Base-by-base conservation (phyloP, 1,140 invertebrate species). In the Neoseiulus cucumeris region DNA sequence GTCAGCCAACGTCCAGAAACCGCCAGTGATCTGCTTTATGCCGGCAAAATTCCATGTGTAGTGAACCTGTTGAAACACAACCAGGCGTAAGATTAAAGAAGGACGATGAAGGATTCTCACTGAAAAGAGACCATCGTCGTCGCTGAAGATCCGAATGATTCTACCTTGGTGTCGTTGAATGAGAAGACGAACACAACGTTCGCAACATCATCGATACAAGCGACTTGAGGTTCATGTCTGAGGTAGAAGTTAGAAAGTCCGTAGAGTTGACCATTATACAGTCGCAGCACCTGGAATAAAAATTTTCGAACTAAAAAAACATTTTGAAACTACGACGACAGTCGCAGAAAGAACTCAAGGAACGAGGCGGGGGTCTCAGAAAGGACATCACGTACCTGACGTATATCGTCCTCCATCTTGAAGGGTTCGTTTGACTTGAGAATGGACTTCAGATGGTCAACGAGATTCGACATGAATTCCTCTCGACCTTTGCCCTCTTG, bases 141-240 rank as follows among this genome's bases (percentile, higher is more conserved):
- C n/a, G 12, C 42, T 12, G 12, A 44, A 12, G 42, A 12, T 44
- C n/a, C 42, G 12, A 44, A 12, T n/a, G 12, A 12, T 44, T 25
- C 14, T 59, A 59, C 51, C 51, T 59, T 59, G 25, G 51, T 59
- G 22, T 25, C 22, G 51, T 59, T 59, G 51, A 59, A 59, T 17
- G 51, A 25, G 22, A 59, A 33, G 14, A 59, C 14, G 14, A 59
- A 14, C 6, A 59, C 33, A 25, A 59, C 33, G 51, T 59, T 59
- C 14, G 51, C 51, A 14, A 29, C 25, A 17, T 59, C 51, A 14
- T 59, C 22, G 22, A 29, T 17, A 25, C 51, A 59, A 25, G 33
- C 25, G 4, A 59, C 22, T 25, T 59, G 51, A 14, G 51, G 22
- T 9, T 25, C 25, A 9, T 59, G 51, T 5, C 51, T 25, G 25